Conservation (phyloP, 2,113 vertebrate species). For the Nyctereutes procyonoides region DNA sequence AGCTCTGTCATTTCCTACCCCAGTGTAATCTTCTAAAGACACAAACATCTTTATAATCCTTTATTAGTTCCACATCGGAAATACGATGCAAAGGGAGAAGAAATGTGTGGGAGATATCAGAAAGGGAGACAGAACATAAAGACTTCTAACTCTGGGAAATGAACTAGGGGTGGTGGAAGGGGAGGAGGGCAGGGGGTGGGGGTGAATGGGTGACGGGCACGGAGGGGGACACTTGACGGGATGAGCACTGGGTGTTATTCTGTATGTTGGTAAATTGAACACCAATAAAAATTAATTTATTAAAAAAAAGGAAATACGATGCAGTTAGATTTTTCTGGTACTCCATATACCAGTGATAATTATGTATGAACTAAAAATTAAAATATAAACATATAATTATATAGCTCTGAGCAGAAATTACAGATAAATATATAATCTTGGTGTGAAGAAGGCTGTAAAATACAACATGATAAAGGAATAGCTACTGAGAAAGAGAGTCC, state of each 20-base stretch:
- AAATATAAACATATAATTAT: conserved; percentile 43
- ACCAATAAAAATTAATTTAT: too few relatives aligned
- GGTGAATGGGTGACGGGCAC: too few relatives aligned
- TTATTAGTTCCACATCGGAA: neutral
- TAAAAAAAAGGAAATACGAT: neutral
- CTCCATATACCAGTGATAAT: neutral
- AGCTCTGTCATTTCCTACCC: neutral
- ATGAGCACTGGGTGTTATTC: too few relatives aligned
- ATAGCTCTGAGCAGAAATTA: conserved; percentile 18
- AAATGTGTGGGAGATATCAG: too few relatives aligned
- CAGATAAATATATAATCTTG: conserved; percentile 4
- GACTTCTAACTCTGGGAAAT: too few relatives aligned
- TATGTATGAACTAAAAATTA: conserved; percentile 9
- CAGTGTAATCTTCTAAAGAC: conserved; percentile 20
- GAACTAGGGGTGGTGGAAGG: too few relatives aligned
- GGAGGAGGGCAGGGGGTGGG: too few relatives aligned
- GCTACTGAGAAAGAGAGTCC: neutral
- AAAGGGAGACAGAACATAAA: too few relatives aligned
- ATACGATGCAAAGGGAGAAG: neutral
- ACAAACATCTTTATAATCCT: neutral
- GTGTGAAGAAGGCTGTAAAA: conserved; percentile 13
- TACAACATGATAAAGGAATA: neutral
- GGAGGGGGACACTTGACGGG: too few relatives aligned
- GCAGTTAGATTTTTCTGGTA: neutral
- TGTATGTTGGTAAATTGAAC: too few relatives aligned